phyloP scores from a whole-genome alignment of 2,888 invertebrate species.

The Dichetophora obliterata region DNA sequence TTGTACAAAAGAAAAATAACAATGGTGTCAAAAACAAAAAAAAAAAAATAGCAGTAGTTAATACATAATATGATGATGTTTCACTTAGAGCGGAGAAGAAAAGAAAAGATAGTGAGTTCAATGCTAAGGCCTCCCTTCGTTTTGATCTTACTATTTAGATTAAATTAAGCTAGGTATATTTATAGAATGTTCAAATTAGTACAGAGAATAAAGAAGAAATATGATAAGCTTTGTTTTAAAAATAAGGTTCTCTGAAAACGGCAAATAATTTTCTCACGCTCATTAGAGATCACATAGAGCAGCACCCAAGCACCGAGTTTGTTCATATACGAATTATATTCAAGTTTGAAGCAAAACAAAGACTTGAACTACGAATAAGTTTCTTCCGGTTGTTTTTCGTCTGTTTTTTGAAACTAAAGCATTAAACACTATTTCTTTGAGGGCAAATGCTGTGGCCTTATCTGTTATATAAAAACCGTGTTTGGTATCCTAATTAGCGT shows the following conservation, averaged over 20 bases:
- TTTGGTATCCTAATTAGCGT: no score
- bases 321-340: background rate
- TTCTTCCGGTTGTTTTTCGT: constrained; percentile 26
- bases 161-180: background rate
- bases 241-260: background rate
- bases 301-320: background rate
- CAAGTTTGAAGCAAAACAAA: background rate
- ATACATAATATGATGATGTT: background rate
- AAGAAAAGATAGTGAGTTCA: background rate
- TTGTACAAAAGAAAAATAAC: background rate
- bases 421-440: no score
- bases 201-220: background rate
- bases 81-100: background rate
- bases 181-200: background rate
- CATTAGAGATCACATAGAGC: background rate
- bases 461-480: no score
- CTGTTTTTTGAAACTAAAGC: background rate
- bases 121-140: background rate
- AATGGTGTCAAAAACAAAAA: background rate
- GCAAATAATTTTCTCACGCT: constrained; percentile 20
- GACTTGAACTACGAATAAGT: constrained; percentile 10
- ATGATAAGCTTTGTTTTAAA: no score
- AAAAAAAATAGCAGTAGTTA: no score
- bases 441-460: no score
- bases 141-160: no score